Conservation (phyloP, 2,113 vertebrate species). For the Phocoena sinus region DNA sequence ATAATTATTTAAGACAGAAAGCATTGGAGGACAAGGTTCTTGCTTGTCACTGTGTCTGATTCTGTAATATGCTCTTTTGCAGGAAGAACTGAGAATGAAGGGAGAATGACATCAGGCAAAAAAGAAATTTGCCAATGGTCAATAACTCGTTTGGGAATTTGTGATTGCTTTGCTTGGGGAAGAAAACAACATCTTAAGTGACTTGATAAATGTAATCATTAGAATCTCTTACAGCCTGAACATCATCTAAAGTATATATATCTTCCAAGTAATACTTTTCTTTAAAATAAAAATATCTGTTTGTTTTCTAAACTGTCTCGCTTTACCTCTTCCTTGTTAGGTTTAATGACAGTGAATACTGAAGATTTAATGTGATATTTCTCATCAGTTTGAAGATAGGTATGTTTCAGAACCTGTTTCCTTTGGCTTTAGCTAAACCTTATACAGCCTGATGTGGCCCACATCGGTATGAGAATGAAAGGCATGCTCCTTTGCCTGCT, state of each 20-base stretch:
- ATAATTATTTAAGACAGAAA: conserved; percentile 25
- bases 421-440: background rate
- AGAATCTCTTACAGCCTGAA: background rate
- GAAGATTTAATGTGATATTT: conserved; percentile 1
- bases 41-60: conserved; percentile 39
- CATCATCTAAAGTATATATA: background rate
- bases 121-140: background rate
- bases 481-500: background rate
- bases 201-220: background rate
- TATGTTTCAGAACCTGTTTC: conserved; percentile 13
- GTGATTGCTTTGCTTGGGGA: background rate
- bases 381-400: background rate
- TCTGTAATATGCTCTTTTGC: conserved; percentile 68
- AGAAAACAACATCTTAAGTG: background rate
- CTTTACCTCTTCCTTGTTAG: background rate
- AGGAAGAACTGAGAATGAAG: conserved; percentile 67
- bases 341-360: background rate
- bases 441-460: background rate
- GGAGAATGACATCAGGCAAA: background rate
- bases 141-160: background rate
- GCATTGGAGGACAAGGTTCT: background rate
- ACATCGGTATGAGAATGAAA: background rate
- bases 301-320: conserved; percentile 16
- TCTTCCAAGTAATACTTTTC: background rate
- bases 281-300: background rate